These are phyloP conservation scores for Cyclophora albipunctata DNA, from an alignment of 2,888 invertebrate species.

Conservation along the genomic window DNA sequence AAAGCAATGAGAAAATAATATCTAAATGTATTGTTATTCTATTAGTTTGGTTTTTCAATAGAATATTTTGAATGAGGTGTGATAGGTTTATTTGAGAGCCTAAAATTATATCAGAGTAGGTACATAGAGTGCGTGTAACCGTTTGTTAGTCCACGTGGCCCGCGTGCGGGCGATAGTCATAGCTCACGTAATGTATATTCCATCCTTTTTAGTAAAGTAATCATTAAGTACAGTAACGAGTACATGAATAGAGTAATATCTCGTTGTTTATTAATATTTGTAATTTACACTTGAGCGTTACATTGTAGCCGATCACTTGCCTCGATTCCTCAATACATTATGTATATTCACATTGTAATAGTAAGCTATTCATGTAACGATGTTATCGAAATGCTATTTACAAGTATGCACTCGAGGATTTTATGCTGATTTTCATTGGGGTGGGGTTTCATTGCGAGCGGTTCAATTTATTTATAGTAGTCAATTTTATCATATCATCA, in stretches of 20 bases:
- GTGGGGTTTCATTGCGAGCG: conserved; percentile 33
- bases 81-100: conserved; percentile 29
- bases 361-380: conserved; percentile 42
- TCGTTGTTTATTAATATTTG: conserved; percentile 60
- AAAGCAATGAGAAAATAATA: conserved; percentile 29
- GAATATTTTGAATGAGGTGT: conserved; percentile 19
- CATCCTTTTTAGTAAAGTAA: conserved; percentile 67
- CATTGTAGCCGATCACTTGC: conserved; percentile 57
- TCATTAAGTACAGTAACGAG: conserved; percentile 65
- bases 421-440: conserved; percentile 39
- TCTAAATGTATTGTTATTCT: conserved; percentile 17
- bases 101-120: conserved; percentile 42
- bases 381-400: conserved; percentile 39
- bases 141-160: conserved; percentile 45
- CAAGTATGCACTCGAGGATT: conserved; percentile 54
- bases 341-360: conserved; percentile 58
- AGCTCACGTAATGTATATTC: conserved; percentile 74
- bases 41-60: conserved; percentile 8
- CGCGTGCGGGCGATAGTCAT: conserved; percentile 43
- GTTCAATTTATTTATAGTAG: neutral
- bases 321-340: conserved; percentile 54
- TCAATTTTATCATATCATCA: neutral
- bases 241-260: conserved; percentile 60
- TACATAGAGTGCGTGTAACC: conserved; percentile 45
- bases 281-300: conserved; percentile 52